Conservation (phyloP, 2,113 vertebrate species). For the Brachyhypopomus gauderio region DNA sequence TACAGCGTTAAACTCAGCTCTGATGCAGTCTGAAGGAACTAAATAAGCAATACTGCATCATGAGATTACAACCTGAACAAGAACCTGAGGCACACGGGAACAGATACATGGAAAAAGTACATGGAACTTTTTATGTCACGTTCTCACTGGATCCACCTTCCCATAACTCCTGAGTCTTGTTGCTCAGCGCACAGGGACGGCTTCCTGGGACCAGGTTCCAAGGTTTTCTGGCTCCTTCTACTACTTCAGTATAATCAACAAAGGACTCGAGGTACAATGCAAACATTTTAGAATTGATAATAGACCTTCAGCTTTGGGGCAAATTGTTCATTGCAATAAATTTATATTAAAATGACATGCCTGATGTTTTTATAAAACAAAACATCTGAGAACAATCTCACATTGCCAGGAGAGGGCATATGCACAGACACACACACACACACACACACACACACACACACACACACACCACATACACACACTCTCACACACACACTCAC, state of each 20-base stretch:
- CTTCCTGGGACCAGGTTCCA: background rate
- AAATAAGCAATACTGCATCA: background rate
- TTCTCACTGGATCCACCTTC: slow-evolving; percentile 5
- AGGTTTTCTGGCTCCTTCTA: background rate
- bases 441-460: background rate
- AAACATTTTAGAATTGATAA: background rate
- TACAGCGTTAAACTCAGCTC: background rate
- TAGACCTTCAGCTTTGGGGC: background rate
- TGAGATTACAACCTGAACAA: slow-evolving; percentile 8
- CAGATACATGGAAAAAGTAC: background rate
- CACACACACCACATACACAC: background rate
- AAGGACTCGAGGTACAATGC: background rate
- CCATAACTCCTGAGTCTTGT: background rate
- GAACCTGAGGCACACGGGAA: background rate
- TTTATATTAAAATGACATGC: background rate
- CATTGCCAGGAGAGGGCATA: background rate
- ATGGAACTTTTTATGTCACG: slow-evolving; percentile 6
- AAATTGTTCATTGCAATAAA: background rate
- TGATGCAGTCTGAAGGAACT: background rate
- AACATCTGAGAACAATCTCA: background rate
- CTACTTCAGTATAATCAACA: background rate
- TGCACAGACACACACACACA: background rate
- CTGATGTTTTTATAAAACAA: background rate
- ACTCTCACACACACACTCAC: background rate
- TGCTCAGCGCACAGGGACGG: background rate